A percentile compares a stretch with the other conserved stretches of the same genome.
Evolutionary conservation across 2,113 vertebrate genomes (phyloP).

Genomic region (Sisor rabdophorus): DNA sequence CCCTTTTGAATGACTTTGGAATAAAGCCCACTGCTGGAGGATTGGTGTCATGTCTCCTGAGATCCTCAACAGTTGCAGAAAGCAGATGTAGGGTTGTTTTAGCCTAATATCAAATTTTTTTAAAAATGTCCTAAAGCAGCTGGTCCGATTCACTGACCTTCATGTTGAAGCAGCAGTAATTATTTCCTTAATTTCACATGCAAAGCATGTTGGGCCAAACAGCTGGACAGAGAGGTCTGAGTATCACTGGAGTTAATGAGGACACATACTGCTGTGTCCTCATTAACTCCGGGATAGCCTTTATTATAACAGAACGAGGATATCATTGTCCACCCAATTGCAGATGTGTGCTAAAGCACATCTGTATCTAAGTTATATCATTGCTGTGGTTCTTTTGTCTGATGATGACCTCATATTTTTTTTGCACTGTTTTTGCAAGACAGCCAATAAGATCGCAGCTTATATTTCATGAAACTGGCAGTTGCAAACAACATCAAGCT

Average conservation of each 20-base stretch:
- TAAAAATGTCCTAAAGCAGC: not conserved
- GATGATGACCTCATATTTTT: constrained; percentile 28
- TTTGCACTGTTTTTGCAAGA: not conserved
- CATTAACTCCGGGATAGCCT: not conserved
- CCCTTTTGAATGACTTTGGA: constrained; percentile 24
- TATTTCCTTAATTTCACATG: constrained; percentile 2
- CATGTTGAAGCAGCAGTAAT: not conserved
- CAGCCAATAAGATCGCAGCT: not conserved
- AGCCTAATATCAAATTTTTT: constrained; percentile 9
- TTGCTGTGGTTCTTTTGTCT: not conserved
- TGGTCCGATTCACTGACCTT: not conserved
- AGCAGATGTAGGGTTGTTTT: constrained; percentile 3
- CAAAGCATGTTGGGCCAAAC: not conserved
- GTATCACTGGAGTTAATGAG: not conserved
- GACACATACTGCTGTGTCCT: not conserved
- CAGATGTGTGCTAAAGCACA: constrained; percentile 25
- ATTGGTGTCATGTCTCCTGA: constrained; percentile 20
- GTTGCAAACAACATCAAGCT: not conserved
- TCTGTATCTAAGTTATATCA: constrained; percentile 16
- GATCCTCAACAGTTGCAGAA: constrained; percentile 26
- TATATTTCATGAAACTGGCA: not conserved
- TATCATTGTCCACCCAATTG: constrained; percentile 9
- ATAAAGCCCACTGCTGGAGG: not conserved
- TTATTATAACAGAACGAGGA: not conserved
- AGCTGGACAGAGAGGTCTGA: not conserved